phyloP scores from a whole-genome alignment of 2,888 invertebrate species.

The Mythimna loreyi region DNA sequence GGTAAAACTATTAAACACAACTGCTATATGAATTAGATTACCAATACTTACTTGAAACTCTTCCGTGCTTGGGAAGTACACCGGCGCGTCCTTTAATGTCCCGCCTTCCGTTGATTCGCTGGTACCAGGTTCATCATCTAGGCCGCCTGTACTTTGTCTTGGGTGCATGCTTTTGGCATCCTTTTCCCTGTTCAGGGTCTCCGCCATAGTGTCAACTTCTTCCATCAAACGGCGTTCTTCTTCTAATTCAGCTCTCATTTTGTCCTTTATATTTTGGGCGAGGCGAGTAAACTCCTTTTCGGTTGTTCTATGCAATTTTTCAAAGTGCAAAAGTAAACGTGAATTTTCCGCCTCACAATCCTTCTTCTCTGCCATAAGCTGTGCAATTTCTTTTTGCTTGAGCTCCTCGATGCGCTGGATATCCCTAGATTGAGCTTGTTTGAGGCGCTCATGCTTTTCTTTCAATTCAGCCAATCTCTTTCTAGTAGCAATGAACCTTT shows the following conservation, averaged over 20 bases:
- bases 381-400: no score
- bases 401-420: no score
- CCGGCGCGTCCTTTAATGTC: constrained; percentile 93
- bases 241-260: constrained; percentile 1
- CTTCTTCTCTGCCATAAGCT: no score
- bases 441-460: no score
- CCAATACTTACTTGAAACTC: constrained; percentile 91
- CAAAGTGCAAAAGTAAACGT: no score
- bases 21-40: not conserved
- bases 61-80: constrained; percentile 95
- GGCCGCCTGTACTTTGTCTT: not conserved
- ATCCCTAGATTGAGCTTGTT: no score
- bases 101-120: constrained; percentile 17
- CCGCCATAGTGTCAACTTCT: constrained; percentile 34
- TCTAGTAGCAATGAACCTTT: no score
- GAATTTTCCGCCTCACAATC: no score
- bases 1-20: not conserved
- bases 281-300: no score
- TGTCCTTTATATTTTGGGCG: no score
- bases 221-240: not conserved
- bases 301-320: no score
- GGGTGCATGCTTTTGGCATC: constrained; percentile 22
- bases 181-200: constrained; percentile 12
- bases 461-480: no score
- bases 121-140: not conserved